Percentiles rank a stretch among this genome's conserved stretches.
These are phyloP conservation scores for Poecilia gillii DNA, from an alignment of 2,797 vertebrate species.

Conservation along the genomic window DNA sequence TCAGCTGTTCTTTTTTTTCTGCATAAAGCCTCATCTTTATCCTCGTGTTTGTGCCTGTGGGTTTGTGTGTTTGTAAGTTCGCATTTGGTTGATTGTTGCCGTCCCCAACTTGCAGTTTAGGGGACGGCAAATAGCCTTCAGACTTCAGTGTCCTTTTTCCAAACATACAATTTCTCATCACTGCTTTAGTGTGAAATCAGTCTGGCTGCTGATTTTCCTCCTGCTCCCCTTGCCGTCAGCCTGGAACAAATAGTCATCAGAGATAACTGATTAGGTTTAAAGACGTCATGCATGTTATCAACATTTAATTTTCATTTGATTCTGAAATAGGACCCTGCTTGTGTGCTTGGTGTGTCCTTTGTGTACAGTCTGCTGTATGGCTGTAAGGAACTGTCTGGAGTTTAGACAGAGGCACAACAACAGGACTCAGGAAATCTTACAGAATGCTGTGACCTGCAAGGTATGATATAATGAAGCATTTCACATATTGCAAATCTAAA, in stretches of 20 bases:
- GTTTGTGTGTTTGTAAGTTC: conserved; percentile 18
- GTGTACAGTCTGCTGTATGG: conserved; percentile 92
- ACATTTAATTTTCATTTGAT: conserved; percentile 54
- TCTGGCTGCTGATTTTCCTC: conserved; percentile 65
- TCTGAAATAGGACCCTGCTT: conserved; percentile 36
- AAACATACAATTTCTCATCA: conserved; percentile 51
- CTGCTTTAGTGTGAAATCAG: conserved; percentile 66
- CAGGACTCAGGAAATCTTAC: conserved; percentile 88
- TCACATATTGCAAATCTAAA: background rate
- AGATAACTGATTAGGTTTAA: conserved; percentile 63
- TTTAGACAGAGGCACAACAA: conserved; percentile 90
- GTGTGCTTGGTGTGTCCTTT: conserved; percentile 59
- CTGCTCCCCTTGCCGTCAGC: conserved; percentile 23
- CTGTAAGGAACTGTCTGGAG: conserved; percentile 94
- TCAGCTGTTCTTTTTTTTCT: background rate
- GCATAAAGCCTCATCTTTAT: conserved; percentile 1
- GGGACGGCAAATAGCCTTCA: conserved; percentile 39
- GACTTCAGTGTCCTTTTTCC: conserved; percentile 49
- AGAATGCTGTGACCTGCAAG: conserved; percentile 82
- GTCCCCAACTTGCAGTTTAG: conserved; percentile 30
- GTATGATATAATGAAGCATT: conserved; percentile 69
- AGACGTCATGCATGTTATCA: conserved; percentile 60
- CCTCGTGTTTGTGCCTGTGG: conserved; percentile 29
- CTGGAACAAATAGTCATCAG: conserved; percentile 64
- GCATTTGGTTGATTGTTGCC: conserved; percentile 42